phyloP scores from a whole-genome alignment of 92 coral and sea anemone genomes.

The Zoanthus sansibaricus region DNA sequence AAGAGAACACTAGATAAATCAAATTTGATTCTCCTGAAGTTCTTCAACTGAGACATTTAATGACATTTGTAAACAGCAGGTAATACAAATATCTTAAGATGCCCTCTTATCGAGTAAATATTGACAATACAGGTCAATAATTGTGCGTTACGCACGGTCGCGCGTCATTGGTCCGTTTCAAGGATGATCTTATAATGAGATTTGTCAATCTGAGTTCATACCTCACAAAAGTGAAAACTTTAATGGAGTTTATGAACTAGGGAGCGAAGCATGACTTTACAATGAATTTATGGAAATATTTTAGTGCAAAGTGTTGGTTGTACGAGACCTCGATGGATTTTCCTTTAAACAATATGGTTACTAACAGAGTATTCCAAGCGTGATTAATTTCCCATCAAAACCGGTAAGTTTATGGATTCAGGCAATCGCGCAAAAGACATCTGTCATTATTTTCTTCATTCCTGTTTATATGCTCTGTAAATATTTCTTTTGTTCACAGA shows the following conservation, averaged over 20 bases:
- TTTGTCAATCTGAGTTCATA: slow-evolving; percentile 77
- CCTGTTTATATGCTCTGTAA: not conserved
- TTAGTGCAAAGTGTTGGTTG: not conserved
- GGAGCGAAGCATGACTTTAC: not conserved
- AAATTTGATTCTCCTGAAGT: not conserved
- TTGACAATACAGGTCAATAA: slow-evolving; percentile 39
- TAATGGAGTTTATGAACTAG: slow-evolving; percentile 19
- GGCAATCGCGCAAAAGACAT: slow-evolving; percentile 10
- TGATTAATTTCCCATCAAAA: slow-evolving; percentile 2
- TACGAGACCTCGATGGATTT: not conserved
- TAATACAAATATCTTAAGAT: not conserved
- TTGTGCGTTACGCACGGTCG: slow-evolving; percentile 16
- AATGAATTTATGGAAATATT: slow-evolving; percentile 8
- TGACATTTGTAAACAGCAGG: slow-evolving; percentile 20
- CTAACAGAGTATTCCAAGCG: slow-evolving; percentile 14
- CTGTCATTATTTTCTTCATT: slow-evolving; percentile 1
- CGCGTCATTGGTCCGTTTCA: slow-evolving; percentile 60
- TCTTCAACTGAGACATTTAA: not conserved
- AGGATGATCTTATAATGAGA: slow-evolving; percentile 68
- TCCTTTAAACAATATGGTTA: not conserved
- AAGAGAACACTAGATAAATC: not conserved
- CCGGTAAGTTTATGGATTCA: slow-evolving; percentile 34
- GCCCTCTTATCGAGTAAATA: slow-evolving; percentile 20
- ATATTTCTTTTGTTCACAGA: not conserved
- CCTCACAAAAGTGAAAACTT: not conserved